Evolutionary conservation across 2,888 invertebrate genomes (phyloP).

Genomic region (Esperia sulphurella): DNA sequence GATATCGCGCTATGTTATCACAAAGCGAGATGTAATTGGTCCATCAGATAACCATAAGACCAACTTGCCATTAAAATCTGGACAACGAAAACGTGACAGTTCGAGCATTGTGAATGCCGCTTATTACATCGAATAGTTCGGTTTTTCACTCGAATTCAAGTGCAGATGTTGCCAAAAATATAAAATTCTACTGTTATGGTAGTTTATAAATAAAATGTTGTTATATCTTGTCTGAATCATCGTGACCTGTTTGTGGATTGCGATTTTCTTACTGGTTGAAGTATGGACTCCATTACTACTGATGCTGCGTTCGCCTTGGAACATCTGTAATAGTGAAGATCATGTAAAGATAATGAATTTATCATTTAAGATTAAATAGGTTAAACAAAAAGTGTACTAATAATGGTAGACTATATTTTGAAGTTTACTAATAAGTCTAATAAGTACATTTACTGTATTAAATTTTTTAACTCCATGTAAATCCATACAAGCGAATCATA

Average conservation of each 20-base stretch:
- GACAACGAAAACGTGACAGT: too few species aligned
- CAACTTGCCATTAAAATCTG: too few species aligned
- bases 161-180: background rate
- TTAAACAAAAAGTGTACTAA: too few species aligned
- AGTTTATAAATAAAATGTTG: slow-evolving; percentile 11
- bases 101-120: background rate
- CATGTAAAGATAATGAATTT: too few species aligned
- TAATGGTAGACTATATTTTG: too few species aligned
- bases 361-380: too few species aligned
- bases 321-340: slow-evolving; percentile 39
- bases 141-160: background rate
- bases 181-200: background rate
- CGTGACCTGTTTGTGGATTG: slow-evolving; percentile 27
- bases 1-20: too few species aligned
- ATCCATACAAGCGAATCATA: background rate
- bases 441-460: too few species aligned
- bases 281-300: slow-evolving; percentile 55
- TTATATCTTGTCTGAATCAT: slow-evolving; percentile 13
- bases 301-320: slow-evolving; percentile 56
- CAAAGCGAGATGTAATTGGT: too few species aligned
- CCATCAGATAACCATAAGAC: too few species aligned
- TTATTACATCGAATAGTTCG: background rate
- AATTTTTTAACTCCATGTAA: background rate
- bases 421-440: too few species aligned
- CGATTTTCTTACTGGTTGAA: slow-evolving; percentile 43